Evolutionary conservation across 2,113 vertebrate genomes (phyloP).

Genomic region (Myanophis thanlyinensis): DNA sequence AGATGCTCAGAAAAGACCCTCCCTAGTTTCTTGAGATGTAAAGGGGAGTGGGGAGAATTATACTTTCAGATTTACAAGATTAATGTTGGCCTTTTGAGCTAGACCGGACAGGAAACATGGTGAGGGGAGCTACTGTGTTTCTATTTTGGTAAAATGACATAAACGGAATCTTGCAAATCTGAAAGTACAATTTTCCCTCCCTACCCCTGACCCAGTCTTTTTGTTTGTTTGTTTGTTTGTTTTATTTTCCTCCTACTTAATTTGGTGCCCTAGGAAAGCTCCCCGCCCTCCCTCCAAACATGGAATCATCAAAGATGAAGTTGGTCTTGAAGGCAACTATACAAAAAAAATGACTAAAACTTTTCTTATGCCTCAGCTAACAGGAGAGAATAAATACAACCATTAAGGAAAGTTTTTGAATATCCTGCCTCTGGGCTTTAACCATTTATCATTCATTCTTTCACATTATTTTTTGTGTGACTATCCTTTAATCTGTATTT

Average conservation of each 20-base stretch:
- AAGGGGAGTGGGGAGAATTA: background rate
- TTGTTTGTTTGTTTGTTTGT: background rate
- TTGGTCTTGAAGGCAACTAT: background rate
- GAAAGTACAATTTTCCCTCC: background rate
- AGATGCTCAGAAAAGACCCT: background rate
- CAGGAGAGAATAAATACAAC: background rate
- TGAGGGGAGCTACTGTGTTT: background rate
- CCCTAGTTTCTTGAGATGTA: background rate
- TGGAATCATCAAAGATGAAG: background rate
- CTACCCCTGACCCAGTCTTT: background rate
- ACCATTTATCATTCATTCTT: constrained; percentile 19
- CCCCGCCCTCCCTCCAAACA: too few relatives aligned
- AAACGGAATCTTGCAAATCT: background rate
- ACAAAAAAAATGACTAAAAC: background rate
- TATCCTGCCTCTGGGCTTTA: background rate
- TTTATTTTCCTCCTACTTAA: background rate
- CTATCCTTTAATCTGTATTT: constrained; percentile 5
- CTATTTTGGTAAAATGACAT: background rate
- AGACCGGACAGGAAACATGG: background rate
- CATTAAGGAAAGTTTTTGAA: background rate
- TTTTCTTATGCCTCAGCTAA: background rate
- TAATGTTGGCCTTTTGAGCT: background rate
- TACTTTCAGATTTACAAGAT: background rate
- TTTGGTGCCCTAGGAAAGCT: background rate
- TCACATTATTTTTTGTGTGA: constrained; percentile 21